Base-by-base conservation (phyloP, 2,888 invertebrate species). In the Drosophila mimetica region DNA sequence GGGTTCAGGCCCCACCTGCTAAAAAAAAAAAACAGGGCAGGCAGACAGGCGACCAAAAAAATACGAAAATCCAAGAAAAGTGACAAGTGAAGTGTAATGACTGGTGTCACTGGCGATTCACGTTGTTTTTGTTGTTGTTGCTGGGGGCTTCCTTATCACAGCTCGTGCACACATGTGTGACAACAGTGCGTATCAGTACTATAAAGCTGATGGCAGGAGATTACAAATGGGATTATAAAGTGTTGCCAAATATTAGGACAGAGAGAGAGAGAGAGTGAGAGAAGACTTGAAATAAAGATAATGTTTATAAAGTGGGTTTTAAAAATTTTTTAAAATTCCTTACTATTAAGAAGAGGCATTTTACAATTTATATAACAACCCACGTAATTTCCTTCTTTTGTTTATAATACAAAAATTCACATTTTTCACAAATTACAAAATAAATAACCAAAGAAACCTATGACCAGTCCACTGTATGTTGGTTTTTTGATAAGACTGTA, bases 1-100 rank as follows among this genome's bases (percentile, higher is more conserved):
- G 30, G 67, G 37, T 44, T 41, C 16, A 61, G 57, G 58, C 64
- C 51, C 79, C 77, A 83, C 71, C 83, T 79, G 76, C 74, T 76
- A 79, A 11, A 34, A 37, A 46, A 44, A 25, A 25, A n/a, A n/a
- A n/a, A n/a, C 25, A 7, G 25, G 30, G 11, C 11, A 30, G 30
- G 30, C 11, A 39, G 46, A 48, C 67, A 50, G 48, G 67, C 67
- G n/a, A 46, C 30, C 22, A 41, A 41, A 44, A 20, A 32, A 30
- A 28, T 22, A 32, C 30, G 32, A 64, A 65, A 64, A 64, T 65
- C 65, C 53, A 44, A 54, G 44, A 61, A 36, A 50, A 41, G 52
- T 59, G 42, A 46, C 54, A 58, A 53, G 44, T 13, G 20, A 55
- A 70, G 46, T 76, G 58, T 72, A 79, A 66, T 72, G 76, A 50